Percentiles rank a stretch among this genome's conserved stretches.
Evolutionary conservation across 2,113 vertebrate species (phyloP).

Genomic region (Morphnarchus princeps): DNA sequence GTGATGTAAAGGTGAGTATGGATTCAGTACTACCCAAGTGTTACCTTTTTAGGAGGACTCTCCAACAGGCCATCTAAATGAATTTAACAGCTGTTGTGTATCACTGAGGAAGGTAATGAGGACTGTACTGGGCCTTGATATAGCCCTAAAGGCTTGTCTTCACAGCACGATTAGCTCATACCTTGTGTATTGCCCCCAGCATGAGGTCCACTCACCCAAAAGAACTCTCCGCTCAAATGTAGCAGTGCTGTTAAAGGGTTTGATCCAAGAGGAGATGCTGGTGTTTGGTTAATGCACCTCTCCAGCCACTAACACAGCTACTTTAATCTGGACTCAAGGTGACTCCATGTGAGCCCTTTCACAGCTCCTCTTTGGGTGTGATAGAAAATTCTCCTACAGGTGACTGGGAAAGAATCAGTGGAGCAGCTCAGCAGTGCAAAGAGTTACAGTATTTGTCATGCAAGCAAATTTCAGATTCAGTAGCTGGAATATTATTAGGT

Average conservation of each 20-base stretch:
- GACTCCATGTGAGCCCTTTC: neutral
- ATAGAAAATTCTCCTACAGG: neutral
- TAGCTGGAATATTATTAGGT: neutral
- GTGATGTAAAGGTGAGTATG: neutral
- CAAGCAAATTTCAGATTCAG: neutral
- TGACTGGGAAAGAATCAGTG: neutral
- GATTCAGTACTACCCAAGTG: neutral
- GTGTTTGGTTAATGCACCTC: neutral
- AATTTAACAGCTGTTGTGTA: neutral
- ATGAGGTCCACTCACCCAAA: neutral
- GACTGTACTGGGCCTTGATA: no score
- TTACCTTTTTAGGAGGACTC: neutral
- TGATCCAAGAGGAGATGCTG: neutral
- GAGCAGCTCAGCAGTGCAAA: neutral
- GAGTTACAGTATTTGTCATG: neutral
- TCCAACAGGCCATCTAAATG: neutral
- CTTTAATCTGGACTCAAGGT: neutral
- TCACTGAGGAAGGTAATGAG: neutral
- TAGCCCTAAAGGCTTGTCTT: neutral
- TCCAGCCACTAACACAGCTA: neutral
- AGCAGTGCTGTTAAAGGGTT: neutral
- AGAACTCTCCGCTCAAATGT: neutral
- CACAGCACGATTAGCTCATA: neutral
- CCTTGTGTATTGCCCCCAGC: neutral
- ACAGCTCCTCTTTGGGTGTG: neutral